Base-by-base conservation (phyloP, 2,888 invertebrate species). In the Andrena marginata region DNA sequence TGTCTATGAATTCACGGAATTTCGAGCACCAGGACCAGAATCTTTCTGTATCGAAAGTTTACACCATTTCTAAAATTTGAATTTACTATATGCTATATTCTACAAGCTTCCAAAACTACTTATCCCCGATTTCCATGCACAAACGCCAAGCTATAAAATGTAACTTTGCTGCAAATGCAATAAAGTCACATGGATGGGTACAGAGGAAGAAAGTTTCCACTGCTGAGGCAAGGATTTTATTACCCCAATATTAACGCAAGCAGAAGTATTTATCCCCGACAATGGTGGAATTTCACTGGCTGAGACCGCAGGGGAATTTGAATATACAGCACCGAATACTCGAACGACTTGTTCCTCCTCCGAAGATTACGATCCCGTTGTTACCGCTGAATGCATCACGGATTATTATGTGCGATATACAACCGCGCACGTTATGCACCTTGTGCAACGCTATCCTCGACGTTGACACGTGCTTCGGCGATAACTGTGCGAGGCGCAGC, bases 391-490 rank as follows among this genome's bases (percentile, higher is more conserved):
- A 84, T 64, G 72, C 63, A 68, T 82, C 76, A 76, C 20, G 68
- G 70, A 86, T 85, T 87, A 85, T 85, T 80, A 74, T 75, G 78
- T 60, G 75, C 75, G 75, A 78, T 79, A 72, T 65, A 73, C 74
- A 73, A 70, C 63, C 16, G 29, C 23, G 48, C 35, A 26, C 67
- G 75, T 84, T 84, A 64, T 84, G 77, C 79, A 86, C 80, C 80
- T 83, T 85, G 76, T 83, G 69, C 78, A 77, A 77, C 65, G 63
- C 68, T 60, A 54, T 26, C 23, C 65, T 62, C 69, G 49, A 64
- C 64, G 74, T 63, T 75, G 78, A 78, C 74, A 71, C 73, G 70
- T n/a, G 77, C 68, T 68, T 54, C 71, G 78, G 69, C 68, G 68
- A 78, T 86, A 85, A 86, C 83, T 73, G 71, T 80, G n/a, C 80